Base-by-base conservation (phyloP, 2,797 vertebrate species). In the Acanthurus tractus region DNA sequence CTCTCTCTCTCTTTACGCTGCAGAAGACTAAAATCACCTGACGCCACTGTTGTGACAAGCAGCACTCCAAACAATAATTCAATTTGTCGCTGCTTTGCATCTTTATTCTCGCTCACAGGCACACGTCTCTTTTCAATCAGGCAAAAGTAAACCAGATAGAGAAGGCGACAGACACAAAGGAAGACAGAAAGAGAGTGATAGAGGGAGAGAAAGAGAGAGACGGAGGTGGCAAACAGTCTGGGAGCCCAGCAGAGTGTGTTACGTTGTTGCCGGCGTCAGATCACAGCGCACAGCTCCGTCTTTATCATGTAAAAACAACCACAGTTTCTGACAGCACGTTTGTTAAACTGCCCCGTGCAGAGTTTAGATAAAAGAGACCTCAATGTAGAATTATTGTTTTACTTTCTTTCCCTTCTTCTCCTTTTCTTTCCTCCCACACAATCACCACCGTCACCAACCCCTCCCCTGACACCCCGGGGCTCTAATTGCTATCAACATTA, bases 401-500 rank as follows among this genome's bases (percentile, higher is more conserved):
- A 11, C 20, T 20, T 36, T 52, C 34, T 44, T 53, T 77, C 53
- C 52, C 15, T 23, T 62, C 34, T 40, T 45, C 70, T 65, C 53
- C 45, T 44, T 53, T 72, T 72, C 70, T 68, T 74, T 76, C 61
- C 82, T 75, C 86, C 79, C 74, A 85, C 81, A 77, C 63, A 12
- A 15, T 61, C 64, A 23, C 22, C 53, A 53, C 58, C 42, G 8
- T 61, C 56, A 18, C 42, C 69, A 48, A 8, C 80, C 23, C 69
- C 62, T 83, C 75, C 64, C 78, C 53, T 53, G 72, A 70, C 53
- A 49, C 74, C 69, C 29, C 22, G 13, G 20, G 7, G 42, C 68
- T 70, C 66, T 90, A 88, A 91, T 89, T 88, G 82, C 82, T 77
- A 81, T 81, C 78, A 78, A 87, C 68, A 61, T 81, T 86, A 92